Evolutionary conservation across 2,888 invertebrate genomes (phyloP).

Genomic region (Cephus spinipes): DNA sequence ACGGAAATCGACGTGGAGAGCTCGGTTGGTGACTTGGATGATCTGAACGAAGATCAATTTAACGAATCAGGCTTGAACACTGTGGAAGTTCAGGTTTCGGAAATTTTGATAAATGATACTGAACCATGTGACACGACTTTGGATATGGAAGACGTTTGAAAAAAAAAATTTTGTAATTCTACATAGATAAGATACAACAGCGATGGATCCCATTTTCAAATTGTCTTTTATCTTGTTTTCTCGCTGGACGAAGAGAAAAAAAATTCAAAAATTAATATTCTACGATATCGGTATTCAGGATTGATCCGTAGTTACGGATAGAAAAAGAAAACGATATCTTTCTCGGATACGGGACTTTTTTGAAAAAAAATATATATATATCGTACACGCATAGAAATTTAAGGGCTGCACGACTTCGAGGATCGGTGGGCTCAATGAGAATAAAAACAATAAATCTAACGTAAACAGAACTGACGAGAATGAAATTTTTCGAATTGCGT

Average conservation of each 20-base stretch:
- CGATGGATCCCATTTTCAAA: no score
- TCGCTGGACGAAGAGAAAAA: no score
- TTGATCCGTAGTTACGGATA: no score
- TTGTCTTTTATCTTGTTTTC: no score
- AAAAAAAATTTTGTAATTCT: neutral
- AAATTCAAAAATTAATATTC: no score
- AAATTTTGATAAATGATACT: neutral
- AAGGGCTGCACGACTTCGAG: no score
- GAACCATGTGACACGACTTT: neutral
- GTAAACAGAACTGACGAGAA: conserved; percentile 5
- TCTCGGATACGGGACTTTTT: no score
- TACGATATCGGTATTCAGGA: no score
- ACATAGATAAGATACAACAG: neutral
- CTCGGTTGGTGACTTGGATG: neutral
- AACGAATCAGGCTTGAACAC: neutral
- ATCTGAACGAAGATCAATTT: neutral
- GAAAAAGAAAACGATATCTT: no score
- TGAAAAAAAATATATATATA: no score
- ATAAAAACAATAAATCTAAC: neutral
- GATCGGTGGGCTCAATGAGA: neutral
- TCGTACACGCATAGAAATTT: no score
- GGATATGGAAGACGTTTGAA: neutral
- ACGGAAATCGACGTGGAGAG: conserved; percentile 46
- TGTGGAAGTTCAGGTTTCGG: no score
- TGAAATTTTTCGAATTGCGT: conserved; percentile 47